These are phyloP conservation scores for Stegophylla sp. DNA, from an alignment of 2,888 invertebrate species.

Conservation along the genomic window DNA sequence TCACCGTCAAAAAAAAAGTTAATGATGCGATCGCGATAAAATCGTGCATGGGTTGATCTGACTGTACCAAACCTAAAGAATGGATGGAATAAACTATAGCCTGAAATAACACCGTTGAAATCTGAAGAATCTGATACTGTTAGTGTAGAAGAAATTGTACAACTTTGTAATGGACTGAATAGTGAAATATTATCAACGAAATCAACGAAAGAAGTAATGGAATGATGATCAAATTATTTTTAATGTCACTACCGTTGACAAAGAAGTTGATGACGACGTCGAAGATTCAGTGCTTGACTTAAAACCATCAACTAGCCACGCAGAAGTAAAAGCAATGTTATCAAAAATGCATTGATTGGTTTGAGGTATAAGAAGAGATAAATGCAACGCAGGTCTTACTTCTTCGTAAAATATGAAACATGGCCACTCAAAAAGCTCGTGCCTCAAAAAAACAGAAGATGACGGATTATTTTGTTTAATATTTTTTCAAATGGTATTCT, in stretches of 20 bases:
- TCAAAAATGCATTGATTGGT: background rate
- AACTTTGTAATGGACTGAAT: conserved; percentile 29
- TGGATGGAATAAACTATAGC: conserved; percentile 36
- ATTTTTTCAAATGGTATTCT: too few species aligned
- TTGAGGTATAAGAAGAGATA: background rate
- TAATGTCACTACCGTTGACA: conserved; percentile 9
- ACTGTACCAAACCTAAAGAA: conserved; percentile 18
- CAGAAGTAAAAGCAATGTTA: conserved; percentile 7
- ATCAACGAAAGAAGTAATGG: conserved; percentile 9
- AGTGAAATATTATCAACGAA: conserved; percentile 4
- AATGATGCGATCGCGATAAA: too few species aligned
- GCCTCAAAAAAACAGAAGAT: background rate
- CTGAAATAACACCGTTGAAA: background rate
- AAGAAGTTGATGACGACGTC: background rate
- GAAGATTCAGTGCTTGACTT: background rate
- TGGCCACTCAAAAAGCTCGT: background rate
- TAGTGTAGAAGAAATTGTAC: conserved; percentile 16
- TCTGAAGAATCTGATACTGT: conserved; percentile 10
- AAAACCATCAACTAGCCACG: background rate
- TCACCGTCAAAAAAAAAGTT: too few species aligned
- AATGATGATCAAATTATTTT: background rate
- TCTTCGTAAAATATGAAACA: conserved; percentile 3
- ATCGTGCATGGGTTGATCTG: conserved; percentile 13
- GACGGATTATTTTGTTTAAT: too few species aligned
- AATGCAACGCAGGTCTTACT: conserved; percentile 13